These are phyloP conservation scores for Nansenia antarctica DNA, from an alignment of 2,113 vertebrate species.

Conservation along the genomic window DNA sequence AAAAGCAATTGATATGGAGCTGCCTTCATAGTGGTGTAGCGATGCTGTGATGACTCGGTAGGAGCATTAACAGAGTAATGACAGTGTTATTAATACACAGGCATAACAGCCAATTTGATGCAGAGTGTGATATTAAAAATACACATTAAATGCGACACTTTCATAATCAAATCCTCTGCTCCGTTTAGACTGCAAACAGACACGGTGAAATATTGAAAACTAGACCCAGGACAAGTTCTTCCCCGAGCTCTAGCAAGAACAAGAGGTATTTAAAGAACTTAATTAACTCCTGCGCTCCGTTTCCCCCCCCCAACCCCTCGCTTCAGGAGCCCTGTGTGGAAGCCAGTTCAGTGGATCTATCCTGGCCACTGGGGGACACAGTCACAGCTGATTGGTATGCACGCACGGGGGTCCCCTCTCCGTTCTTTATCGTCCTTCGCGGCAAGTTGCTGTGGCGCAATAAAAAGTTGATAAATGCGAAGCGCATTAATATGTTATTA, in stretches of 20 bases:
- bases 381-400: conserved; percentile 37
- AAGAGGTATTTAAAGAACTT: conserved; percentile 33
- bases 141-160: too few species aligned
- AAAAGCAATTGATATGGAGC: too few species aligned
- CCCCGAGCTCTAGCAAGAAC: conserved; percentile 36
- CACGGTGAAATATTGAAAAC: too few species aligned
- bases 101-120: too few species aligned
- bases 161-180: too few species aligned
- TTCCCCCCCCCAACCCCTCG: background rate
- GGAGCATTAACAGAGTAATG: too few species aligned
- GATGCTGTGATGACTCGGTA: too few species aligned
- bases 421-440: conserved; percentile 43
- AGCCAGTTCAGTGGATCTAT: background rate
- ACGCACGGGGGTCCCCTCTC: conserved; percentile 10
- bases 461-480: conserved; percentile 40
- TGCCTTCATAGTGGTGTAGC: too few species aligned
- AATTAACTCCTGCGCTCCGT: conserved; percentile 17
- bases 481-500: conserved; percentile 48
- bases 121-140: too few species aligned
- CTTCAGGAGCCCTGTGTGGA: background rate
- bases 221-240: conserved; percentile 19
- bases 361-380: conserved; percentile 5
- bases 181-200: too few species aligned
- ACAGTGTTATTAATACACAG: too few species aligned
- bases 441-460: conserved; percentile 41